These are phyloP conservation scores for Caenorhabditis zanzibari DNA, from an alignment of 2,888 invertebrate genomes.

Conservation along the genomic window DNA sequence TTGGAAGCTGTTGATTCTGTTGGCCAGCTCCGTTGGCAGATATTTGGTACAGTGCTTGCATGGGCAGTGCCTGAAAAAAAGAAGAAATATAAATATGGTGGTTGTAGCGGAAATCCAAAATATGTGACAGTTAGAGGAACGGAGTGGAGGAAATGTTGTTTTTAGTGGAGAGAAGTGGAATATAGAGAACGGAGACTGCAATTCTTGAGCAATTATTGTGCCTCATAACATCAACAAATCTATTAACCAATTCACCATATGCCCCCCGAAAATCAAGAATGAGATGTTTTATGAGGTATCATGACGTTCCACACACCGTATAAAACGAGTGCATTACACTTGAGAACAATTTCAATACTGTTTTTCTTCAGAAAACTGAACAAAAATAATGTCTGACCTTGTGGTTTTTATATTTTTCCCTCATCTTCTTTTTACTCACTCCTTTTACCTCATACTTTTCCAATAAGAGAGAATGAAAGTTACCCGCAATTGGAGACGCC, in stretches of 20 bases:
- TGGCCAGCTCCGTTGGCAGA: slow-evolving; percentile 52
- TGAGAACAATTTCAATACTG: slow-evolving; percentile 24
- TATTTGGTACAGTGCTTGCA: slow-evolving; percentile 76
- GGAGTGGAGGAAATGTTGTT: background rate
- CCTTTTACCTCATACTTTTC: slow-evolving; percentile 23
- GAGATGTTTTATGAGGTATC: slow-evolving; percentile 23
- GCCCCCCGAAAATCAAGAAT: slow-evolving; percentile 13
- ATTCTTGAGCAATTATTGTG: slow-evolving; percentile 54
- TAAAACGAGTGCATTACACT: slow-evolving; percentile 28
- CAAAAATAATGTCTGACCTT: slow-evolving; percentile 57
- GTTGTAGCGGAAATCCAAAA: background rate
- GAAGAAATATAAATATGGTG: slow-evolving; percentile 11
- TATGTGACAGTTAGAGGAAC: slow-evolving; percentile 7
- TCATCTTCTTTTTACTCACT: slow-evolving; percentile 19
- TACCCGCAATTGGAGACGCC: slow-evolving; percentile 50
- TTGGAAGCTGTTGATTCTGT: slow-evolving; percentile 59
- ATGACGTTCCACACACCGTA: background rate
- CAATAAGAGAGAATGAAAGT: slow-evolving; percentile 25
- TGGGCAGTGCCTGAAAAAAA: slow-evolving; percentile 70
- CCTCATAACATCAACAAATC: slow-evolving; percentile 56
- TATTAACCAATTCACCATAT: slow-evolving; percentile 55
- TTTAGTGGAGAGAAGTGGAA: slow-evolving; percentile 14
- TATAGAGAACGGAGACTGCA: slow-evolving; percentile 26
- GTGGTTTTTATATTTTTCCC: slow-evolving; percentile 28
- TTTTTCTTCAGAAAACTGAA: slow-evolving; percentile 20